Percentiles rank a stretch among this genome's conserved stretches.
These are phyloP conservation scores for Calcarius ornatus DNA, from an alignment of 2,113 vertebrate species.

Conservation along the genomic window DNA sequence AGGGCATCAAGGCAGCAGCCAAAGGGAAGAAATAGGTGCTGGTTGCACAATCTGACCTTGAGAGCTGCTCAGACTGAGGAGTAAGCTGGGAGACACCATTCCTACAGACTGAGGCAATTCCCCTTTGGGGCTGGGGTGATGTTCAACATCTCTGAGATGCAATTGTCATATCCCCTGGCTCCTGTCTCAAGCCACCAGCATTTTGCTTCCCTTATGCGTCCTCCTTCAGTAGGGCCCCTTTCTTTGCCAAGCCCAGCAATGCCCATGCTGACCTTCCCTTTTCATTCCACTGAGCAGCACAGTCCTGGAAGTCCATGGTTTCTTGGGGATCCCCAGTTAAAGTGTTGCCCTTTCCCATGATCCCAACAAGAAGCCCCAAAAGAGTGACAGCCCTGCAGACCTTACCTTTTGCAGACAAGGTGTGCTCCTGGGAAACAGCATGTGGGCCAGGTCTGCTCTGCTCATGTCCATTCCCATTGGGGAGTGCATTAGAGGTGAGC, in stretches of 20 bases:
- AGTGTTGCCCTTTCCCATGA: background rate
- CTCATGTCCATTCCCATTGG: constrained; percentile 66
- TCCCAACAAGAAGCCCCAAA: background rate
- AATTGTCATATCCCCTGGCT: background rate
- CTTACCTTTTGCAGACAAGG: constrained; percentile 79
- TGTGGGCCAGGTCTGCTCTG: constrained; percentile 57
- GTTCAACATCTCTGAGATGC: background rate
- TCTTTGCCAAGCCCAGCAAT: background rate
- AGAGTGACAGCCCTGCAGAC: background rate
- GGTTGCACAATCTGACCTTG: background rate
- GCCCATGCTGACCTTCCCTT: background rate
- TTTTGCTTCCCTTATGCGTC: background rate
- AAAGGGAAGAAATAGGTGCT: background rate
- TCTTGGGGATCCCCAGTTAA: background rate
- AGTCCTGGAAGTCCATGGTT: background rate
- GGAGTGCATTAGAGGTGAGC: constrained; percentile 86
- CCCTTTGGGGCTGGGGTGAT: background rate
- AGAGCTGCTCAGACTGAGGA: background rate
- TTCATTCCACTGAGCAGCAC: background rate
- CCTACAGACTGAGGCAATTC: background rate
- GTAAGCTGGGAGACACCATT: background rate
- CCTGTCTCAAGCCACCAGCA: background rate
- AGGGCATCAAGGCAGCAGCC: background rate
- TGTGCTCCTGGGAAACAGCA: constrained; percentile 60
- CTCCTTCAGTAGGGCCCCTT: background rate